These are phyloP conservation scores for Drosophila ogumai DNA, from an alignment of 1,140 invertebrate species.

Conservation along the genomic window DNA sequence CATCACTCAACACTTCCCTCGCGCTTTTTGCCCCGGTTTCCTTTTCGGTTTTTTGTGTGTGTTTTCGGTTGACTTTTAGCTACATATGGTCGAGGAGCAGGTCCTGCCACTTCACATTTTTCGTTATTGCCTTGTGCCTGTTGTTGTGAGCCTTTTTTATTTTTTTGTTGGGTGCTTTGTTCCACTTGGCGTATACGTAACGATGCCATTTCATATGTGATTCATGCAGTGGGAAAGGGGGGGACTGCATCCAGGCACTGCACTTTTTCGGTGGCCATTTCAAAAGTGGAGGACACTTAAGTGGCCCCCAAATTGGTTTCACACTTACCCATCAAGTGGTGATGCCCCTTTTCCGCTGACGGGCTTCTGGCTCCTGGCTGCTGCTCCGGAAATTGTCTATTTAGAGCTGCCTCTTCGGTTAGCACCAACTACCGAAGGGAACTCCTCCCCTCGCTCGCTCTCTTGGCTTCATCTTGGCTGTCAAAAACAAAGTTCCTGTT, in stretches of 20 bases:
- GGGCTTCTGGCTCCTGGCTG: slow-evolving; percentile 1
- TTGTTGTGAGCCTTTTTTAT: slow-evolving; percentile 23
- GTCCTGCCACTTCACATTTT: slow-evolving; percentile 47
- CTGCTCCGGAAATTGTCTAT: slow-evolving; percentile 53
- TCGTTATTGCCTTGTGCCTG: slow-evolving; percentile 41
- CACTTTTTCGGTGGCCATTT: slow-evolving; percentile 52
- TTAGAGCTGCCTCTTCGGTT: slow-evolving; percentile 27
- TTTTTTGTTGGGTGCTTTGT: slow-evolving; percentile 54
- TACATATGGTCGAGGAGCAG: slow-evolving; percentile 53
- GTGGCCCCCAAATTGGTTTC: slow-evolving; percentile 81
- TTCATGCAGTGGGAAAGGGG: slow-evolving; percentile 25
- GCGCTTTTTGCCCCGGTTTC: slow-evolving; percentile 30
- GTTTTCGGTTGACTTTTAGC: slow-evolving; percentile 78
- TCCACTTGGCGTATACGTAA: slow-evolving; percentile 73
- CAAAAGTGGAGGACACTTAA: slow-evolving; percentile 75
- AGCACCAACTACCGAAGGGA: slow-evolving; percentile 1
- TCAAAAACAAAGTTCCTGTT: slow-evolving; percentile 59
- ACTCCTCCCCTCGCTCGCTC: background rate
- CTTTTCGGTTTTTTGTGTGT: slow-evolving; percentile 24
- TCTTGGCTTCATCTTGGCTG: slow-evolving; percentile 27
- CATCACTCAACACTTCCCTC: slow-evolving; percentile 75
- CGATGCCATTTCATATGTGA: slow-evolving; percentile 63
- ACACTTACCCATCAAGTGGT: slow-evolving; percentile 72
- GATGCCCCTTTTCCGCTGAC: slow-evolving; percentile 14
- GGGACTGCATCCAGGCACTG: slow-evolving; percentile 14